Evolutionary conservation across 2,888 invertebrate species (phyloP), one percentile per base, ranked within the genome.

Genomic region (Pasiphila rectangulata): DNA sequence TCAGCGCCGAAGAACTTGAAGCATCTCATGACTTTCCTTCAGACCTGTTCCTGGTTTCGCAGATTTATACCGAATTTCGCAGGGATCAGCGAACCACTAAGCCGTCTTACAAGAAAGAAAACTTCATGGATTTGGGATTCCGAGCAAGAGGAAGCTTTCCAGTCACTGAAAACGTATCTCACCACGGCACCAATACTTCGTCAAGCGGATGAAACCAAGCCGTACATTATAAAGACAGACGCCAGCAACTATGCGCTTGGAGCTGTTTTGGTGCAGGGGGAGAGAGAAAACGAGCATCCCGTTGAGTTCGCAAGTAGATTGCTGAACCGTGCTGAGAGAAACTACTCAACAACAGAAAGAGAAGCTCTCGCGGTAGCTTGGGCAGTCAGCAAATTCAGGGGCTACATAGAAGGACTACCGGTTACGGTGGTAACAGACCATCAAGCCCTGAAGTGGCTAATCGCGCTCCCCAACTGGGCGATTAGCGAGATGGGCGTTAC

Each of bases 151-250:
- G 1, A 42, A 6, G 34, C 35, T 2, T 42, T 42, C 10, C 7
- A 25, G 1, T 6, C 1, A 1, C 10, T 40, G 3, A 30, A 32
- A 3, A 10, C 0, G 3, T 1, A 2, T 1, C n/a, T 40, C 0
- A 32, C 40, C 2, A 16, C 23, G 0, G 40, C 40, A 1, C 40
- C 40, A 7, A 7, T 38, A 1, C 19, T 38, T 3, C n/a, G 1
- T 3, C 38, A 38, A 12, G 51, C 92, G 1, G 78, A 85, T 0
- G 74, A 78, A 6, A 67, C 92, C 23, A 90, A 90, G 54, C 75
- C 73, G 0, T 92, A 92, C 0, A 2, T 12, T 5, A 5, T 38
- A 1, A 9, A 6, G 0, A 38, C 38, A 1, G 27, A 38, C 12
- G 38, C 38, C 6, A 38, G 38, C n/a, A 12, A 27, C 13, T 38